These are phyloP conservation scores for Micronycteris hirsuta DNA, from an alignment of 2,113 vertebrate species.

Conservation along the genomic window DNA sequence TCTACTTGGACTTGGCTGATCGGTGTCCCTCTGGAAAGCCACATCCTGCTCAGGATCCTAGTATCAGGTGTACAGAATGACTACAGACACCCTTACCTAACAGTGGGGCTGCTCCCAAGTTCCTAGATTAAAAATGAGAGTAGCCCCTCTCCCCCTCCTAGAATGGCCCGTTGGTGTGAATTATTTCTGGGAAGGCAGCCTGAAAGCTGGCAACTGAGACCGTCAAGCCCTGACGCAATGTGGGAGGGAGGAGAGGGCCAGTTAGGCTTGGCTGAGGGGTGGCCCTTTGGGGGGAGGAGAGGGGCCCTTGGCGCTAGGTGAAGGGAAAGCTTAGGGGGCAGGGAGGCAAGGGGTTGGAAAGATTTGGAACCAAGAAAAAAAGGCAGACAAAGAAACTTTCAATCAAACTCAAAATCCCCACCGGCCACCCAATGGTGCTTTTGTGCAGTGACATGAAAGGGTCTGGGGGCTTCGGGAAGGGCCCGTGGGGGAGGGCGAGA, in stretches of 20 bases:
- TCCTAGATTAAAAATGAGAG: neutral
- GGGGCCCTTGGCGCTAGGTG: constrained; percentile 41
- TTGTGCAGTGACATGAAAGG: constrained; percentile 76
- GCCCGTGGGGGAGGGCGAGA: constrained; percentile 73
- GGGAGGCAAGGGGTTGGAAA: constrained; percentile 61
- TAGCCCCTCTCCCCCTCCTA: neutral
- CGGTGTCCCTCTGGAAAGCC: neutral
- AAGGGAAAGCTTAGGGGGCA: constrained; percentile 59
- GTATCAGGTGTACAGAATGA: neutral
- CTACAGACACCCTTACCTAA: accelerated
- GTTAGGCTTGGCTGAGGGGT: constrained; percentile 42
- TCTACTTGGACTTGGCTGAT: neutral
- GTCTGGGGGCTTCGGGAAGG: constrained; percentile 79
- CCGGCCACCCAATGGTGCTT: constrained; percentile 72
- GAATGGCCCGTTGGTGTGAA: neutral
- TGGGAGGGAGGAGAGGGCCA: constrained; percentile 38
- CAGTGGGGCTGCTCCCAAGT: neutral
- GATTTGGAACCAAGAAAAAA: constrained; percentile 64
- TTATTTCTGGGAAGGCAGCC: constrained; percentile 8
- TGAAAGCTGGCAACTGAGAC: constrained; percentile 15
- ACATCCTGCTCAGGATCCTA: neutral
- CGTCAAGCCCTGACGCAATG: neutral
- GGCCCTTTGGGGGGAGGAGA: constrained; percentile 38
- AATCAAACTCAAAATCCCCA: constrained; percentile 75
- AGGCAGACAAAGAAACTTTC: constrained; percentile 75